Evolutionary conservation across 2,888 invertebrate species (phyloP).

Genomic region (Lepetodrilus schrolli): DNA sequence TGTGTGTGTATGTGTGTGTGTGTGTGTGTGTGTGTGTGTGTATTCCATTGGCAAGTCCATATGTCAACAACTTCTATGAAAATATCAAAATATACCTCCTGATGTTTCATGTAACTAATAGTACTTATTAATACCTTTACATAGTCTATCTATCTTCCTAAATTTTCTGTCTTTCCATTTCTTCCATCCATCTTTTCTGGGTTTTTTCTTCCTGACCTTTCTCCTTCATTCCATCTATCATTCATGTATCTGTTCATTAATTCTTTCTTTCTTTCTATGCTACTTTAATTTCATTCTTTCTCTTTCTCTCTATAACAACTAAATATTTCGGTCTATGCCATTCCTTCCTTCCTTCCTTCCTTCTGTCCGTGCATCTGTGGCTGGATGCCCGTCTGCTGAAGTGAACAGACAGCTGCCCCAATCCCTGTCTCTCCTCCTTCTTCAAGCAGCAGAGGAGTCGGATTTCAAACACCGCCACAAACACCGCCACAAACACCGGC

Average conservation of each 20-base stretch:
- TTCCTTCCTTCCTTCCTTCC: not conserved
- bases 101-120: no score
- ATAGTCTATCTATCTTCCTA: no score
- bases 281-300: not conserved
- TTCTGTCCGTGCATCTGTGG: not conserved
- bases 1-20: no score
- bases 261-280: not conserved
- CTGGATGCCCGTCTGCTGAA: not conserved
- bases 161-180: no score
- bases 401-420: not conserved
- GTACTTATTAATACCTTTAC: no score
- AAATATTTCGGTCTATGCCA: not conserved
- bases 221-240: no score
- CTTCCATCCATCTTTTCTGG: no score
- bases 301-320: not conserved
- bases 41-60: no score
- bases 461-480: slow-evolving; percentile 20
- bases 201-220: no score
- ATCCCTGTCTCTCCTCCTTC: slow-evolving; percentile 14
- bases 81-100: no score
- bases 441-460: not conserved
- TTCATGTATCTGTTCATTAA: not conserved
- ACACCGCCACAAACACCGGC: slow-evolving; percentile 32
- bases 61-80: no score
- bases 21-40: no score